These are phyloP conservation scores for Struthio camelus DNA, from an alignment of 2,113 vertebrate genomes.

Conservation along the genomic window DNA sequence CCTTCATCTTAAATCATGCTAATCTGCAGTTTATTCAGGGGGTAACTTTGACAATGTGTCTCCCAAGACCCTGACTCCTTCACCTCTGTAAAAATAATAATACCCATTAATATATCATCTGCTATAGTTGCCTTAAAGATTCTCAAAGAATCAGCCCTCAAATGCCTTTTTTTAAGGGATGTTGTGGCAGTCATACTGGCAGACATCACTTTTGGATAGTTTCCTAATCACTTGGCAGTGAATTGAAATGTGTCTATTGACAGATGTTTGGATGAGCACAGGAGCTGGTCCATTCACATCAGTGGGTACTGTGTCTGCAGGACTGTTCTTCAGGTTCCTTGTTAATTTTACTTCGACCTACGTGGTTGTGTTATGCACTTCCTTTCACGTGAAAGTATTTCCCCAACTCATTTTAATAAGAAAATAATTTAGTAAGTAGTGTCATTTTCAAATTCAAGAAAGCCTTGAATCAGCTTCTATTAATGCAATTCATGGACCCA, in stretches of 20 bases:
- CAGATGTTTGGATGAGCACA: background rate
- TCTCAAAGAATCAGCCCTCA: background rate
- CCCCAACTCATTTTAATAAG: background rate
- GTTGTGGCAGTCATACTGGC: accelerated
- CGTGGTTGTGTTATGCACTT: background rate
- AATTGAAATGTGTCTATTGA: background rate
- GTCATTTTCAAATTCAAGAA: background rate
- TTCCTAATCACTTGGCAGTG: background rate
- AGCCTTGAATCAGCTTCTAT: background rate
- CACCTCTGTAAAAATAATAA: background rate
- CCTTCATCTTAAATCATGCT: background rate
- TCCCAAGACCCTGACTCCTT: background rate
- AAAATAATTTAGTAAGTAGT: background rate
- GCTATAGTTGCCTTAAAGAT: background rate
- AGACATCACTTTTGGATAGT: background rate
- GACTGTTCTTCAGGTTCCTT: background rate
- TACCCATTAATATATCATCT: background rate
- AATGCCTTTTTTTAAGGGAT: background rate
- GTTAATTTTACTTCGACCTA: background rate
- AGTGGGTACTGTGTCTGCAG: background rate
- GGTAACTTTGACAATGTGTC: background rate
- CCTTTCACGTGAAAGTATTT: background rate
- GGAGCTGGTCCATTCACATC: background rate
- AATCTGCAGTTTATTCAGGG: background rate
- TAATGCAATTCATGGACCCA: background rate